Conservation (phyloP, 2,797 vertebrate species). For the Tinamus major region DNA sequence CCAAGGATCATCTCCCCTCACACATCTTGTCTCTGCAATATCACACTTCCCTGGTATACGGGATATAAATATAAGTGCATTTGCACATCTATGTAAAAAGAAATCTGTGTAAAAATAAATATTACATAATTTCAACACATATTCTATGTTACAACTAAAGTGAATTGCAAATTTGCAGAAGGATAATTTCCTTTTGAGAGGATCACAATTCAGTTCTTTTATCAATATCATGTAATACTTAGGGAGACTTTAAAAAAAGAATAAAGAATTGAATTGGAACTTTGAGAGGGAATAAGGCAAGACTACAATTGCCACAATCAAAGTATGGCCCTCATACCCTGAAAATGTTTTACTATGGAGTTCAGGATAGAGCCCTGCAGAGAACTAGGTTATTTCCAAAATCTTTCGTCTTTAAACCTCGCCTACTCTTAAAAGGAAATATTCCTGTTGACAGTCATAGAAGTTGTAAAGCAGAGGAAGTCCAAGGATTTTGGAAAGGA, state of each 20-base stretch:
- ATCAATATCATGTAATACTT: neutral
- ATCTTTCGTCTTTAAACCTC: neutral
- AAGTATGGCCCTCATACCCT: neutral
- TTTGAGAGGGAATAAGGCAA: neutral
- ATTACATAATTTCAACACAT: neutral
- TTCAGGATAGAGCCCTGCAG: neutral
- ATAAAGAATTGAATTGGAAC: neutral
- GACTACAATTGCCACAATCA: neutral
- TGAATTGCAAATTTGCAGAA: neutral
- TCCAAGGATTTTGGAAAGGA: neutral
- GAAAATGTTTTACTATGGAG: neutral
- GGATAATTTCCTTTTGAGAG: neutral
- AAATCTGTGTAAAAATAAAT: neutral
- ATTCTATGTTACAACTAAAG: neutral
- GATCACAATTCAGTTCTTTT: neutral
- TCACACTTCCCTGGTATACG: neutral
- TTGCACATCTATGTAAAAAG: neutral
- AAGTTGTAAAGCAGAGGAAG: neutral
- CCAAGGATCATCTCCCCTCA: neutral
- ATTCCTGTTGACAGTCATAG: neutral
- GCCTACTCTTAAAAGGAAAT: neutral
- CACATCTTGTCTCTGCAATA: neutral
- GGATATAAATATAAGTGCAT: neutral
- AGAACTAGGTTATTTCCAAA: neutral
- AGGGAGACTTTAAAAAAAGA: fast-evolving